Evolutionary conservation across 1,140 invertebrate species (phyloP), one percentile per base, ranked within the genome.

Genomic region (Dryas iulia): DNA sequence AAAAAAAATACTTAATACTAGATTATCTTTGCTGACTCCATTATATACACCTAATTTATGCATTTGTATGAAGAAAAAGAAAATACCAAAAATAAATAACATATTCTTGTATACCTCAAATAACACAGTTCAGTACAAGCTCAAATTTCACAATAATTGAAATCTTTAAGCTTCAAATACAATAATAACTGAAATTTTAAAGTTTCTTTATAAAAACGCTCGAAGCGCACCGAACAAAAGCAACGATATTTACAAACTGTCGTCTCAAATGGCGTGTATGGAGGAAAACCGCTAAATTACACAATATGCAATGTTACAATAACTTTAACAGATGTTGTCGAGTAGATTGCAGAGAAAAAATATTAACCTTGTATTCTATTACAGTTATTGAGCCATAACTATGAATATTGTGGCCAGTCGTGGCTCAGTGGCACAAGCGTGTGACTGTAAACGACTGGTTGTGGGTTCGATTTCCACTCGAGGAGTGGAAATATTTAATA

Each of bases 211-310:
- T n/a, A 14, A 3, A 18, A 18, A 18, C n/a, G 25, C 57, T 31
- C 39, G 14, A n/a, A 47, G 39, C 39, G 6, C 18, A 5, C 6
- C 39, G 39, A 47, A 47, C 39, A 47, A 47, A 47, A 47, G 39
- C 14, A 6, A 2, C 7, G 7, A 47, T 47, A 21, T 47, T 47
- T 47, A 47, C 39, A 47, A 47, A 21, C 39, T 47, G 39, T 47
- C 14, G 14, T 47, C 39, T 47, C 39, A 47, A 47, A 47, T 47
- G 14, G 14, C 39, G 14, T 21, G 39, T 63, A 18, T 52, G 28
- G 56, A 68, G 59, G 18, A 68, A 68, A 68, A 53, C 66, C 66
- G 66, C 64, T 25, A 59, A 59, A 60, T 59, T 54, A 52, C 21
- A 59, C n/a, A 35, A 54, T 52, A 24, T 31, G 11, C 10, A 47